Conservation (phyloP, 92 coral and sea anemone species). For the Muricea muricata region DNA sequence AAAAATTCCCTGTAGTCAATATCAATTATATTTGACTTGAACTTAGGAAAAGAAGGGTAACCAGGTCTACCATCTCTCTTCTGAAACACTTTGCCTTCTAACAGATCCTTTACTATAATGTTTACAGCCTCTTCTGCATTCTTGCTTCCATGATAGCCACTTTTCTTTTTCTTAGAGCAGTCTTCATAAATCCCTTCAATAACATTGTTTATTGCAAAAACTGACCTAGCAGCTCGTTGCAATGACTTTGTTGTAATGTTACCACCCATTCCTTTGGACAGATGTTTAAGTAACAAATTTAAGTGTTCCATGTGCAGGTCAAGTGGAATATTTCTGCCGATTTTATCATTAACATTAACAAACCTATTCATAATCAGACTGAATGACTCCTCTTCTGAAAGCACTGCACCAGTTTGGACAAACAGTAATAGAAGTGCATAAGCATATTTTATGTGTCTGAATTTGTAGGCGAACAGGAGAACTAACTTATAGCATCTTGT, state of each 20-base stretch:
- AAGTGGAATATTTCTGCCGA: constrained; percentile 46
- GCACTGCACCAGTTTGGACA: constrained; percentile 50
- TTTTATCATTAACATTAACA: constrained; percentile 44
- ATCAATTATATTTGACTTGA: constrained; percentile 39
- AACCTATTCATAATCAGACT: constrained; percentile 38
- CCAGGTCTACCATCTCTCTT: constrained; percentile 28
- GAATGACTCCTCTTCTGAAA: constrained; percentile 51
- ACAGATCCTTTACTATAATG: constrained; percentile 30
- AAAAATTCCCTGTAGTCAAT: constrained; percentile 65
- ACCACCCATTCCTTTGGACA: constrained; percentile 57
- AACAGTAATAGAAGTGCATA: constrained; percentile 45
- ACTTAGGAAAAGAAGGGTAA: constrained; percentile 21
- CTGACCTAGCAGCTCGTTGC: constrained; percentile 29
- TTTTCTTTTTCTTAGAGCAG: constrained; percentile 43
- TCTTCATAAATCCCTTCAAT: constrained; percentile 45
- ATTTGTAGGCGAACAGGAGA: constrained; percentile 53
- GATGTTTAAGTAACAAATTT: constrained; percentile 45
- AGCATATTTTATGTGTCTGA: constrained; percentile 49
- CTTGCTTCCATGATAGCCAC: constrained; percentile 52
- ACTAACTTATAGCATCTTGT: constrained; percentile 51
- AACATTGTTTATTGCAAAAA: constrained; percentile 42
- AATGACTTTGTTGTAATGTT: constrained; percentile 50
- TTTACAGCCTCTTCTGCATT: constrained; percentile 36
- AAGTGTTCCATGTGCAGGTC: constrained; percentile 58
- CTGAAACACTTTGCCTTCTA: constrained; percentile 33